These are phyloP conservation scores for Rhombomys opimus DNA, from an alignment of 2,113 vertebrate genomes.

Conservation along the genomic window DNA sequence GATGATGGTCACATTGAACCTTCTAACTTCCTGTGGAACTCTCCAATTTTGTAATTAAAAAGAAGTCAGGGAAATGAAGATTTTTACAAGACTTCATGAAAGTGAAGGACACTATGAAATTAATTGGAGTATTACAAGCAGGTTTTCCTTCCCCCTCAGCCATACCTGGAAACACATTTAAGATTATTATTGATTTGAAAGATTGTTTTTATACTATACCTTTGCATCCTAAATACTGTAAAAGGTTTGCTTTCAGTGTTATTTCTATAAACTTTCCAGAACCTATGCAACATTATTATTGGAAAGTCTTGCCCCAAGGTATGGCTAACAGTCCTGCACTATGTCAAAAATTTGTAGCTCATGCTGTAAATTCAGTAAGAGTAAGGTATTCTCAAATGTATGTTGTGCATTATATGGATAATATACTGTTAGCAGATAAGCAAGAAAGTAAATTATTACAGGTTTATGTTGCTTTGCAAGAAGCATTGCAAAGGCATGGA, in stretches of 20 bases:
- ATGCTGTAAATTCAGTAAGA: too few relatives aligned
- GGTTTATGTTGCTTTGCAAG: not conserved
- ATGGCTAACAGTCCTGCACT: not conserved
- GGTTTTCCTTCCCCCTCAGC: not conserved
- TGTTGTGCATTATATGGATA: too few relatives aligned
- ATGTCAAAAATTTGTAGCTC: not conserved
- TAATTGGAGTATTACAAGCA: not conserved
- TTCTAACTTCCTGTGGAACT: not conserved
- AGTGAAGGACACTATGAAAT: not conserved
- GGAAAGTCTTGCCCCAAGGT: not conserved
- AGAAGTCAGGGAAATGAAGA: not conserved
- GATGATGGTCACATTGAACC: not conserved
- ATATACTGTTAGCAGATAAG: not conserved
- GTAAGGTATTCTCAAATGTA: too few relatives aligned
- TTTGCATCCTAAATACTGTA: not conserved
- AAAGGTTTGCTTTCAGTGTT: not conserved
- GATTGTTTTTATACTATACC: not conserved
- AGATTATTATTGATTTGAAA: not conserved
- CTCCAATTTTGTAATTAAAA: not conserved
- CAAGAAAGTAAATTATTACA: not conserved
- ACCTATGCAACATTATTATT: not conserved
- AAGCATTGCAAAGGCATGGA: not conserved
- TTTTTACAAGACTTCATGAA: not conserved
- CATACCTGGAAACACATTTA: not conserved
- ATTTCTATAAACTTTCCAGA: not conserved